Conservation (phyloP, 2,113 vertebrate species). For the Passerina amoena region DNA sequence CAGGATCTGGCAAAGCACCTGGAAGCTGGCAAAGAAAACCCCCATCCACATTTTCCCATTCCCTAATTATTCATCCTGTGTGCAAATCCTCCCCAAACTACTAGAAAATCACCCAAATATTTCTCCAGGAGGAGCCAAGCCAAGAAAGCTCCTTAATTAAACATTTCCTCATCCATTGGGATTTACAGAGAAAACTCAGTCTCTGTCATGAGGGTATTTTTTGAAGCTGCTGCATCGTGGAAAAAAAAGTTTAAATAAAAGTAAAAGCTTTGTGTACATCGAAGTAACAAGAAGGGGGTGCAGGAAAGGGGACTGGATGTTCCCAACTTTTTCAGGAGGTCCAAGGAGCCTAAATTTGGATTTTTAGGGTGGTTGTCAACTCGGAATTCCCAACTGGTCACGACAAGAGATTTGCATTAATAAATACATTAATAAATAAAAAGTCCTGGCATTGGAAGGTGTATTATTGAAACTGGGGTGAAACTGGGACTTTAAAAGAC, state of each 20-base stretch:
- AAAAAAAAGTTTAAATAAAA: neutral
- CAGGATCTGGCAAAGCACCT: neutral
- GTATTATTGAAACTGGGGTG: accelerated
- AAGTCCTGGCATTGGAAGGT: neutral
- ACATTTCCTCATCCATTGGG: neutral
- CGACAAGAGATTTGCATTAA: neutral
- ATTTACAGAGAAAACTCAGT: neutral
- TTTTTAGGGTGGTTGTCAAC: neutral
- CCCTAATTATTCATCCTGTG: neutral
- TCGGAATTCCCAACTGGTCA: accelerated
- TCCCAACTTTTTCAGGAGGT: neutral
- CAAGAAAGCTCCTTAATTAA: neutral
- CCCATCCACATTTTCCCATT: neutral
- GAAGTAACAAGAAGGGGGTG: neutral
- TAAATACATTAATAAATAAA: neutral
- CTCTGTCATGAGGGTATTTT: accelerated
- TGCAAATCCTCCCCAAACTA: neutral
- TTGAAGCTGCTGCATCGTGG: neutral
- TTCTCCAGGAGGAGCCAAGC: neutral
- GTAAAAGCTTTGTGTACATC: neutral
- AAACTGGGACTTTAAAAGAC: neutral
- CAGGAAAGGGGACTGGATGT: neutral
- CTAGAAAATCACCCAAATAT: neutral
- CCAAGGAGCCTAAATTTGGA: neutral
- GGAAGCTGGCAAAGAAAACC: neutral